Percentiles rank a stretch among this genome's conserved stretches.
Evolutionary conservation across 2,888 invertebrate genomes (phyloP).

Genomic region (Nymphalis polychloros): DNA sequence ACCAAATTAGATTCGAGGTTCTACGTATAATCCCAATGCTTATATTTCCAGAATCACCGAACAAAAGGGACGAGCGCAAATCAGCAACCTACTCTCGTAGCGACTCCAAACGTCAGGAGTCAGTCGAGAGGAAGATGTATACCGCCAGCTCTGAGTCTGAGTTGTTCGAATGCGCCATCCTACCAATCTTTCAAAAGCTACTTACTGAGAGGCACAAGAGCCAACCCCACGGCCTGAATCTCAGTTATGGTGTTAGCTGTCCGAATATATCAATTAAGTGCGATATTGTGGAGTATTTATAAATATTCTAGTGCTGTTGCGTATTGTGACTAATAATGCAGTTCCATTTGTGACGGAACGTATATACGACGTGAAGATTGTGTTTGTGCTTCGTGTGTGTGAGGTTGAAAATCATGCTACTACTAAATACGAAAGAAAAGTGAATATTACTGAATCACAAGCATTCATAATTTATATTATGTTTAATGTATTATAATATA

Average conservation of each 20-base stretch:
- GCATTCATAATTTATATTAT: too few species aligned
- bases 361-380: not conserved
- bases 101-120: constrained; percentile 71
- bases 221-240: constrained; percentile 85
- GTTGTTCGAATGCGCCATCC: constrained; percentile 90
- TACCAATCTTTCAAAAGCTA: constrained; percentile 96
- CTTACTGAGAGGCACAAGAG: constrained; percentile 90
- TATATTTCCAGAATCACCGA: constrained; percentile 59
- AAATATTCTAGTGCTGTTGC: constrained; percentile 52
- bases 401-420: not conserved
- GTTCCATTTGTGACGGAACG: not conserved
- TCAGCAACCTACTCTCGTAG: constrained; percentile 74
- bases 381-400: not conserved
- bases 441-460: too few species aligned
- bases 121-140: constrained; percentile 82
- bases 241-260: constrained; percentile 91
- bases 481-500: too few species aligned
- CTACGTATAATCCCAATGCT: too few species aligned
- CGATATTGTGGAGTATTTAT: constrained; percentile 97
- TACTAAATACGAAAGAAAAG: too few species aligned
- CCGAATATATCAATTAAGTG: constrained; percentile 97
- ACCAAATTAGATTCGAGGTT: too few species aligned
- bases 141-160: constrained; percentile 92
- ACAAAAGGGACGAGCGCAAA: constrained; percentile 74
- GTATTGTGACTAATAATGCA: not conserved